Percentiles rank a stretch among this genome's conserved stretches.
Evolutionary conservation across 2,797 vertebrate genomes (phyloP).

Genomic region (Parambassis ranga): DNA sequence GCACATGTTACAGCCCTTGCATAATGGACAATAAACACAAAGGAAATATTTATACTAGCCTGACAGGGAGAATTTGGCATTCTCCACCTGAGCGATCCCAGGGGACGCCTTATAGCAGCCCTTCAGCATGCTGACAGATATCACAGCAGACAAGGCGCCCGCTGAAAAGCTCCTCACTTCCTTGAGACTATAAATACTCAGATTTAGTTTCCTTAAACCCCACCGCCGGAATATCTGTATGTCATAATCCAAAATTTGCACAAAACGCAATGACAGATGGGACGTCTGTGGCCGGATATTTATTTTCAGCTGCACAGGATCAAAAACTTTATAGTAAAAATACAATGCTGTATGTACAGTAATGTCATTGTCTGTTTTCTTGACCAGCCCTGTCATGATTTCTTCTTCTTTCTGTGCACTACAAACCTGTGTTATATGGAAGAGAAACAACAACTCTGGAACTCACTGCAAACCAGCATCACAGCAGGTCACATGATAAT

Average conservation of each 20-base stretch:
- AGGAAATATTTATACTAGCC: conserved; percentile 68
- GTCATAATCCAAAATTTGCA: conserved; percentile 28
- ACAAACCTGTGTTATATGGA: no score
- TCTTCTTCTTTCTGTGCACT: no score
- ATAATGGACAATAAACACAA: conserved; percentile 71
- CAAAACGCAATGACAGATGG: not conserved
- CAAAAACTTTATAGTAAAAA: not conserved
- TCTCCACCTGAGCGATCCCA: conserved; percentile 61
- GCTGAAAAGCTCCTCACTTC: conserved; percentile 41
- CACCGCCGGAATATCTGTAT: not conserved
- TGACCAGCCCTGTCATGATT: no score
- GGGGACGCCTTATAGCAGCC: conserved; percentile 45
- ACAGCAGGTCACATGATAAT: no score
- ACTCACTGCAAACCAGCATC: no score
- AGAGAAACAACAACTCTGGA: no score
- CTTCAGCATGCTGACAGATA: conserved; percentile 68
- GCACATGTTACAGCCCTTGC: conserved; percentile 32
- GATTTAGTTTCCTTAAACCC: conserved; percentile 27
- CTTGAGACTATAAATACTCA: conserved; percentile 49
- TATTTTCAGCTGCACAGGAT: not conserved
- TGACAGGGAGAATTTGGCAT: conserved; percentile 67
- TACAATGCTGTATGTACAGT: not conserved
- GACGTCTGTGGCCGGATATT: not conserved
- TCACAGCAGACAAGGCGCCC: conserved; percentile 63
- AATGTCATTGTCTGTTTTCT: no score